Evolutionary conservation across 2,888 invertebrate genomes (phyloP).

Genomic region (Penaeus monodon): DNA sequence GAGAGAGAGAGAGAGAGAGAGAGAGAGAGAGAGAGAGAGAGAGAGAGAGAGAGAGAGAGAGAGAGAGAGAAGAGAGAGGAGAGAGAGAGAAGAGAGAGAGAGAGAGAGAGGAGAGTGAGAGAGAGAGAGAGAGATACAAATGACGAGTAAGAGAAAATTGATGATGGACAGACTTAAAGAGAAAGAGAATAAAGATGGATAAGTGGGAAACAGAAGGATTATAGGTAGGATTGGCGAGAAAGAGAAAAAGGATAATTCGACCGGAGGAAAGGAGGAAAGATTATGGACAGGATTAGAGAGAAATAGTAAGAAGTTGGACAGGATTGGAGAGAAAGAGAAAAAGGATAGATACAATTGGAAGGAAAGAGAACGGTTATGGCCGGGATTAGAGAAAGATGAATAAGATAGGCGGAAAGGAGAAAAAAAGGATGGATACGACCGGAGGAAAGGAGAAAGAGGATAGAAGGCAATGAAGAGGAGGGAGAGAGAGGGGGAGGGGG

Average conservation of each 20-base stretch:
- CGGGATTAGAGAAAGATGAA: too few species aligned
- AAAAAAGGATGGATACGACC: too few species aligned
- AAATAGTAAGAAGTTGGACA: not conserved
- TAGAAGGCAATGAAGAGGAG: too few species aligned
- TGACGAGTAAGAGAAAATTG: not conserved
- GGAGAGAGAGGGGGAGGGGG: too few species aligned
- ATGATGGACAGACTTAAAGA: not conserved
- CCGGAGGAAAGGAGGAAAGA: not conserved
- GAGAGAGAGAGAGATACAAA: not conserved
- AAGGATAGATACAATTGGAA: not conserved
- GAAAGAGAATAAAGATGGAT: not conserved
- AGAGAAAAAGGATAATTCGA: not conserved
- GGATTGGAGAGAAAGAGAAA: constrained; percentile 4
- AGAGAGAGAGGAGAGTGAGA: too few species aligned
- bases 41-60: not conserved
- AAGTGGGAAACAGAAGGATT: not conserved
- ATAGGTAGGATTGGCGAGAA: not conserved
- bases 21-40: not conserved
- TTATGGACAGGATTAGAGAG: not conserved
- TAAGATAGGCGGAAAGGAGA: too few species aligned
- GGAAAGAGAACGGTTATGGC: too few species aligned
- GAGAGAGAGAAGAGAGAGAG: not conserved
- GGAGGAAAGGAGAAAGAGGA: too few species aligned
- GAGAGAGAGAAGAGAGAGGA: not conserved
- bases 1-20: not conserved